Base-by-base conservation (phyloP, 2,113 vertebrate genomes). In the Spea bombifrons region DNA sequence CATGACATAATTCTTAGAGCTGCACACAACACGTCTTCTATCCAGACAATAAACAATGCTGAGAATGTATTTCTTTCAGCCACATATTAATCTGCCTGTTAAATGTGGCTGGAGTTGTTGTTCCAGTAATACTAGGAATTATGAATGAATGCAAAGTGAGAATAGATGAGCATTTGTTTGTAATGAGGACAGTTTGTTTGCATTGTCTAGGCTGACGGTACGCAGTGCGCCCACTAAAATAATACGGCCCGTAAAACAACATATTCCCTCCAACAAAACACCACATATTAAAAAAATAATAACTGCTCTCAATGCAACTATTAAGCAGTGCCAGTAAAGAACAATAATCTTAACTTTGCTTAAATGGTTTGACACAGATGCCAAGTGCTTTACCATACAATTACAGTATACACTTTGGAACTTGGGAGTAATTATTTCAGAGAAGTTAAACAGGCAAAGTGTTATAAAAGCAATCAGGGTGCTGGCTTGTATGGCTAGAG, bases 71-170 rank as follows among this genome's bases (percentile, higher is more conserved):
- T 75, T 55, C 48, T 63, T 64, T 66, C 63, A 53, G 73, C 63
- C 63, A 44, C 73, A 75, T 66, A 75, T 75, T 75, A 66, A 75
- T 66, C 73, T 75, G 73, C 73, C 48, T 66, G 63, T 49, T 75
- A 75, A 66, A 75, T 66, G 73, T 75, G 73, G 73, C 63, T 53
- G 13, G 73, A 66, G 73, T 53, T 66, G 73, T 75, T 75, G 73
- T 75, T 75, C 73, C 73, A 52, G 73, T 75, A 75, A 75, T 75
- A 75, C 73, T 63, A 75, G 73, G 73, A 75, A 75, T 75, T 75
- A 75, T 75, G 61, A 66, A 75, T 75, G 63, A 75, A 75, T 75
- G 61, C 73, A 75, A 75, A 66, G 73, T 66, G 73, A 75, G 73
- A 75, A 75, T 75, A 75, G 73, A 75, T 66, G 49, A 75, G 73